Evolutionary conservation across 2,113 vertebrate genomes (phyloP), one percentile per base, ranked within the genome.

Genomic region (Arvicanthis niloticus): DNA sequence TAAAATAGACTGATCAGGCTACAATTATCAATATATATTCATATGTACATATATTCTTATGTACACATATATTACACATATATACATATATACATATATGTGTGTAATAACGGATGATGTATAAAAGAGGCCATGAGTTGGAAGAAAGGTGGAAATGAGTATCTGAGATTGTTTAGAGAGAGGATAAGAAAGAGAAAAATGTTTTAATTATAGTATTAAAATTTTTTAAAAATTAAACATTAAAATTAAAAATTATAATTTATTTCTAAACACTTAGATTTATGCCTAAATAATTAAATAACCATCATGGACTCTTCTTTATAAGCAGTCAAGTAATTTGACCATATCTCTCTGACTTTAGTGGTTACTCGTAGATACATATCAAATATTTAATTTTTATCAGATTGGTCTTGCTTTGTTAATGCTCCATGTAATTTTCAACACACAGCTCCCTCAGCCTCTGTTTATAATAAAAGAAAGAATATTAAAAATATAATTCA

Each of bases 201-300:
- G 68, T 72, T 19, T 37, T n/a, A 72, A 72, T 72, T n/a, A 70
- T 19, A 37, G 37, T 70, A 72, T 72, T 51, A 51, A 51, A 51
- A 11, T 1, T 51, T 51, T 12, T 51, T 51, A 48, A 70, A 15
- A n/a, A 16, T 17, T n/a, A n/a, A n/a, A 68, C 11, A 31, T 15
- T 15, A 37, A 70, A 17, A n/a, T n/a, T n/a, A 8, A n/a, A n/a
- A n/a, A n/a, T 72, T 73, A 10, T 73, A 21, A 21, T 40, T n/a
- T 40, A 73, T 40, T 73, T 9, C n/a, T 73, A 80, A 62, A 76
- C 9, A 77, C 8, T 72, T 7, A 5, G 1, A 77, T 90, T 92
- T 84, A 85, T 89, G 40, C 6, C 42, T 62, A 88, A 88, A 92
- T 82, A 58, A 56, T 37, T 34, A 34, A 85, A 88, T 96, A 80